Evolutionary conservation across 2,888 invertebrate species (phyloP).

Genomic region (Dynastes maya): DNA sequence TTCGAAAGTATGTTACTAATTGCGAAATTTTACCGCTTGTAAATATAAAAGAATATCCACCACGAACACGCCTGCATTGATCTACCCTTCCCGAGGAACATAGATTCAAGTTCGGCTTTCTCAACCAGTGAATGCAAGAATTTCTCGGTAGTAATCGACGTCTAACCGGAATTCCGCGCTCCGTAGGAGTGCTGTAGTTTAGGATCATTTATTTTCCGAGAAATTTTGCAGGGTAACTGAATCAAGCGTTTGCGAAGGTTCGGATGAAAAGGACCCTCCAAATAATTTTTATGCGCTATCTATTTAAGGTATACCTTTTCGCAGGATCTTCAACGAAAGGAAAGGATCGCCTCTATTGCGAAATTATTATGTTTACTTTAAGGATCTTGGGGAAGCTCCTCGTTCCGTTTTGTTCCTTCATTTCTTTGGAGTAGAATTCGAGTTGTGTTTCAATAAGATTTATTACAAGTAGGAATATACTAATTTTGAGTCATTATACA

Average conservation of each 20-base stretch:
- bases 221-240: slow-evolving; percentile 13
- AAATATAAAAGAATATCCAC: background rate
- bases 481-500: no score
- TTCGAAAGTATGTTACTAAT: slow-evolving; percentile 30
- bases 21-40: slow-evolving; percentile 5
- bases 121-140: slow-evolving; percentile 14
- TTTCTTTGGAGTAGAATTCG: no score
- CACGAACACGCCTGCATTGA: background rate
- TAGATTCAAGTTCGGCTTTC: slow-evolving; percentile 31
- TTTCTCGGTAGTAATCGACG: slow-evolving; percentile 29
- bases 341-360: background rate
- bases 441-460: no score
- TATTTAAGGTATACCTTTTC: background rate
- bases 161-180: slow-evolving; percentile 9
- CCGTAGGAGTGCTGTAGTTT: slow-evolving; percentile 9
- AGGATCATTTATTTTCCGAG: slow-evolving; percentile 22
- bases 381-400: no score
- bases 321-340: background rate
- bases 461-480: no score
- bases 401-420: no score
- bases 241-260: slow-evolving; percentile 13
- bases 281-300: slow-evolving; percentile 16
- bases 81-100: background rate
- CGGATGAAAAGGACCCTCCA: background rate
- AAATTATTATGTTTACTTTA: slow-evolving; percentile 9